phyloP scores from a whole-genome alignment of 2,113 vertebrate genomes.

The Willisornis vidua region DNA sequence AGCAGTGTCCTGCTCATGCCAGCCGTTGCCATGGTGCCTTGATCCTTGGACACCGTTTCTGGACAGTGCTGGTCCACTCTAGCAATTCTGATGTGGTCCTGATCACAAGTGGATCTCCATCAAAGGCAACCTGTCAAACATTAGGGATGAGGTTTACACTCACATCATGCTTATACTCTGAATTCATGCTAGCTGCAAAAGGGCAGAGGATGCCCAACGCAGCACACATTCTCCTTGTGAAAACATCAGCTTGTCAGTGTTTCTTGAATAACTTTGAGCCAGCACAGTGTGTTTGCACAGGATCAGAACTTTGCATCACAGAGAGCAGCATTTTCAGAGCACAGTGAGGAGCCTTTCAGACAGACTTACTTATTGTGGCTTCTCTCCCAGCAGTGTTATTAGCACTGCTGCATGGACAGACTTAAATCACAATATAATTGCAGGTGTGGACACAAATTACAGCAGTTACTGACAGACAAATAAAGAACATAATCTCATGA shows the following conservation, averaged over 20 bases:
- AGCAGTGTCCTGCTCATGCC: neutral
- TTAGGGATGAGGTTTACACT: too few relatives aligned
- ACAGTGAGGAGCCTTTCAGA: neutral
- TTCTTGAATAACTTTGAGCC: too few relatives aligned
- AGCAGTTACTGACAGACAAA: neutral
- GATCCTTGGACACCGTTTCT: neutral
- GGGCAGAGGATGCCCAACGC: too few relatives aligned
- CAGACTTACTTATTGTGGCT: neutral
- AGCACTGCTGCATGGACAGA: neutral
- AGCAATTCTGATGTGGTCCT: neutral
- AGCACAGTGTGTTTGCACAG: too few relatives aligned
- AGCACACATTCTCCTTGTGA: too few relatives aligned
- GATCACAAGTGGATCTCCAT: neutral
- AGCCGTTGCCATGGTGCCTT: neutral
- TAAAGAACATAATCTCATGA: slow-evolving; percentile 11
- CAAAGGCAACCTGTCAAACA: neutral
- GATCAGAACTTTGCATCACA: too few relatives aligned
- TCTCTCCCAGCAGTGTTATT: neutral
- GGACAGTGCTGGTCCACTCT: neutral
- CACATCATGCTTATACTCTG: too few relatives aligned
- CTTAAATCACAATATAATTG: slow-evolving; percentile 35
- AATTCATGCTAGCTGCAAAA: too few relatives aligned
- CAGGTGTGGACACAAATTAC: slow-evolving; percentile 5
- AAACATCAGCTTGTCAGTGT: too few relatives aligned
- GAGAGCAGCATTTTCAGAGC: neutral